Evolutionary conservation across 2,888 invertebrate species (phyloP).

Genomic region (Blera fallax): DNA sequence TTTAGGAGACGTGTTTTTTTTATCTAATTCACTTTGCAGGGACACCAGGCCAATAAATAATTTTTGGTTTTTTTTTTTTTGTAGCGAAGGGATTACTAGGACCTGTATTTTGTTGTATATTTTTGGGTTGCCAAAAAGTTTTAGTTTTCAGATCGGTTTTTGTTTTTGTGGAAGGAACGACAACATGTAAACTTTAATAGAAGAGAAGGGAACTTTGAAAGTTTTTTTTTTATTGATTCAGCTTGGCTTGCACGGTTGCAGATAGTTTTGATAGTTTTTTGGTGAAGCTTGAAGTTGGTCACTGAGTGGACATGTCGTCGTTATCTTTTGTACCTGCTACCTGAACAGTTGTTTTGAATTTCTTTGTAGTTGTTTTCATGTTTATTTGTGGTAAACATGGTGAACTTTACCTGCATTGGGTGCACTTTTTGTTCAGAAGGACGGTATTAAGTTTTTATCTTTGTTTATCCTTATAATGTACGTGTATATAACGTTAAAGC

Average conservation of each 20-base stretch:
- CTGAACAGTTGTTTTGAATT: constrained; percentile 17
- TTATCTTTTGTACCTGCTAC: constrained; percentile 41
- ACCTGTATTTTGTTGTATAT: constrained; percentile 19
- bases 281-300: constrained; percentile 16
- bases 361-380: constrained; percentile 39
- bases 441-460: neutral
- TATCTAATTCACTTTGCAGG: constrained; percentile 26
- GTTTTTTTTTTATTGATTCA: constrained; percentile 34
- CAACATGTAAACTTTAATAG: constrained; percentile 6
- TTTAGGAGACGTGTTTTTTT: constrained; percentile 1
- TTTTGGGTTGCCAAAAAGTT: constrained; percentile 18
- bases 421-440: neutral
- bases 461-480: neutral
- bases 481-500: neutral
- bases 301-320: constrained; percentile 59
- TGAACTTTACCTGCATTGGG: neutral
- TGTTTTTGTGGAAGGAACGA: neutral
- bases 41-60: constrained; percentile 45
- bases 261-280: constrained; percentile 31
- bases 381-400: constrained; percentile 31
- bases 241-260: constrained; percentile 11
- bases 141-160: neutral
- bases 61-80: constrained; percentile 16
- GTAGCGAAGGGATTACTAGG: constrained; percentile 14
- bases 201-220: neutral